Conservation (phyloP, 64 coral and sea anemone genomes). For the Stichodactyla helianthus region DNA sequence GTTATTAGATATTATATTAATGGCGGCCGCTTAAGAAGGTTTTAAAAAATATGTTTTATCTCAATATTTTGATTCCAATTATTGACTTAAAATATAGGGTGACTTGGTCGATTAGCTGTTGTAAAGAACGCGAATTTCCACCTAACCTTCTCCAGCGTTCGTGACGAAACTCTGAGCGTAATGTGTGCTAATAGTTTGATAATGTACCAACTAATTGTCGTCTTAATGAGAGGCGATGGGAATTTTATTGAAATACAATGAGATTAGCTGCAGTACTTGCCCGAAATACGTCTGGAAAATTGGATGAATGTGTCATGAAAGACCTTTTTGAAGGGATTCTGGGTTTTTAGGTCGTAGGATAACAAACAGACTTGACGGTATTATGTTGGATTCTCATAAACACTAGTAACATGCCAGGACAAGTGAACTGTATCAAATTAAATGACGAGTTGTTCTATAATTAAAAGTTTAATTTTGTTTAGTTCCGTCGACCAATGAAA, state of each 20-base stretch:
- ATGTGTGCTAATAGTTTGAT: slow-evolving; percentile 7
- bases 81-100: not conserved
- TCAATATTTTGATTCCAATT: slow-evolving; percentile 12
- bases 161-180: not conserved
- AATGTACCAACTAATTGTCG: slow-evolving; percentile 5
- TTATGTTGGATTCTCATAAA: not conserved
- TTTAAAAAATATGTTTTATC: not conserved
- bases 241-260: not conserved
- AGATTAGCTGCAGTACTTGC: not conserved
- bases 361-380: not conserved
- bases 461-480: slow-evolving; percentile 27
- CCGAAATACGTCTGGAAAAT: not conserved
- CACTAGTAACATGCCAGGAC: not conserved
- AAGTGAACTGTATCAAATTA: slow-evolving; percentile 20
- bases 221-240: not conserved
- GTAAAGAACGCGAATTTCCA: not conserved
- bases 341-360: not conserved
- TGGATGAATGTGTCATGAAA: not conserved
- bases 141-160: not conserved
- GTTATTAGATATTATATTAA: slow-evolving; percentile 6
- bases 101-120: not conserved
- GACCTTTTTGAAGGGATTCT: not conserved
- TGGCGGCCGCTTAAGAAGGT: slow-evolving; percentile 7
- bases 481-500: not conserved
- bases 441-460: slow-evolving; percentile 1